Evolutionary conservation across 2,113 vertebrate species (phyloP), one percentile per base, ranked within the genome.

Genomic region (Stigmatopora nigra): DNA sequence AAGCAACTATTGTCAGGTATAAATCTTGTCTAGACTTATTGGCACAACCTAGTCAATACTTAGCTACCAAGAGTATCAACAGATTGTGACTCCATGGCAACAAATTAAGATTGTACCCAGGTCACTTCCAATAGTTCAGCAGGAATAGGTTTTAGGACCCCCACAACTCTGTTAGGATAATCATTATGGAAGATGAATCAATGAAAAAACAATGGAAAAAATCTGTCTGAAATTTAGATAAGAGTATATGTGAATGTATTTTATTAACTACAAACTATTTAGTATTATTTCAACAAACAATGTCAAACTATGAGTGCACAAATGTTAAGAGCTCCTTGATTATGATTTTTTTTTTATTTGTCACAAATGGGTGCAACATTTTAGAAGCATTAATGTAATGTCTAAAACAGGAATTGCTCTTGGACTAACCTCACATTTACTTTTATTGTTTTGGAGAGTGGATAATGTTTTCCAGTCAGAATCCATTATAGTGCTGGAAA

Each of bases 371-470:
- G 19, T n/a, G 59, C 59, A 61, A 61, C 38, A 61, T 13, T 61
- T 45, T 61, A 45, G 19, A 35, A 63, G 20, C 45, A 15, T 3
- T 38, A n/a, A 65, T 31, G 46, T 51, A 13, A 47, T 65, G 60
- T 69, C 71, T 61, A 53, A 73, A 70, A 74, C 78, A 67, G 57
- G 68, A 52, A 1, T 16, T 41, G 48, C 51, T 70, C 52, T 65
- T 53, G 25, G 15, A 25, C 60, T 72, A 69, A 80, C 64, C 69
- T 72, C 66, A 66, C 61, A 31, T 77, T 78, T 59, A 65, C 55
- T 78, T 80, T 77, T 76, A 81, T 79, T 83, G 77, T 82, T 84
- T 74, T 48, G 71, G 59, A 63, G 73, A 66, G 60, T 71, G 78
- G 83, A 81, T 75, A 78, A 77, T 71, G 47, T 77, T 82, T 78